Conservation (phyloP, 2,113 vertebrate species). For the Xenopus laevis region DNA sequence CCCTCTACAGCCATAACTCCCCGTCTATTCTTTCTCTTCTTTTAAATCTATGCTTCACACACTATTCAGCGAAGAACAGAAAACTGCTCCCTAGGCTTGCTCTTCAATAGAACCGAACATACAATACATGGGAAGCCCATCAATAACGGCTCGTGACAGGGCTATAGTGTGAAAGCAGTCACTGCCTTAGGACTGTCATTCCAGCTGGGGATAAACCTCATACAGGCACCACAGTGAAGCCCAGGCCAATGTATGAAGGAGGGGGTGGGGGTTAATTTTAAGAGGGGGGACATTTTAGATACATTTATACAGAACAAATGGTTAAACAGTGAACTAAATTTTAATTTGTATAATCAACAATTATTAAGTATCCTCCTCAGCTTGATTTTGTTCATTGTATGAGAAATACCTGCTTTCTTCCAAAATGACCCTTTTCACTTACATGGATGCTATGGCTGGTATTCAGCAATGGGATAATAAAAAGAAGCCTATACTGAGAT, state of each 20-base stretch:
- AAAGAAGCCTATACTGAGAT: too few species aligned
- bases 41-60: slow-evolving; percentile 43
- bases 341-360: too few species aligned
- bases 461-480: too few species aligned
- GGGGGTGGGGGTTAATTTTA: not conserved
- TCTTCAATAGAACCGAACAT: slow-evolving; percentile 47
- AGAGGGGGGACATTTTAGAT: not conserved
- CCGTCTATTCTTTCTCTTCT: slow-evolving; percentile 25
- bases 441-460: too few species aligned
- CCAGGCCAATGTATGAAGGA: slow-evolving; percentile 30
- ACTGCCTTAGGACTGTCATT: slow-evolving; percentile 56
- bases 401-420: too few species aligned
- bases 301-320: too few species aligned
- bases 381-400: too few species aligned
- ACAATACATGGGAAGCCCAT: slow-evolving; percentile 55
- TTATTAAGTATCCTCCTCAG: too few species aligned
- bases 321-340: too few species aligned
- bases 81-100: slow-evolving; percentile 53
- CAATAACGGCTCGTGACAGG: slow-evolving; percentile 64
- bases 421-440: too few species aligned
- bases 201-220: slow-evolving; percentile 51
- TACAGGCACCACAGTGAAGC: slow-evolving; percentile 34
- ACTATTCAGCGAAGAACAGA: slow-evolving; percentile 51
- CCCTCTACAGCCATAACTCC: slow-evolving; percentile 28
- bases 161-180: slow-evolving; percentile 53